A percentile compares a stretch with the other conserved stretches of the same genome.
Conservation (phyloP, 1,140 invertebrate genomes). For the Chironomus striatipennis region DNA sequence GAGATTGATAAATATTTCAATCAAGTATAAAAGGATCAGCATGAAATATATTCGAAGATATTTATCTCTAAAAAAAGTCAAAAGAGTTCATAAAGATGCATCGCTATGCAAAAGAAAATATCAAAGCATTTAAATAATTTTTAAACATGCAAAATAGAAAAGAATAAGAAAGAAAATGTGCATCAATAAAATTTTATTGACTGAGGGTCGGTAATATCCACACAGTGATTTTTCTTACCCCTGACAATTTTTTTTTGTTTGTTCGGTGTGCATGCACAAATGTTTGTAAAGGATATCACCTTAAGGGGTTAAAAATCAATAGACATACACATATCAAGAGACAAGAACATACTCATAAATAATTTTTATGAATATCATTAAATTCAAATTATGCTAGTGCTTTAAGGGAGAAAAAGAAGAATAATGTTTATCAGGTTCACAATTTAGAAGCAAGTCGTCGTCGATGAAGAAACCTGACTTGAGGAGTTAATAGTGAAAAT, state of each 20-base stretch:
- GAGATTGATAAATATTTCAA: too few species aligned
- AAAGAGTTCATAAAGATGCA: too few species aligned
- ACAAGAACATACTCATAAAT: not conserved
- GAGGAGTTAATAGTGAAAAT: not conserved
- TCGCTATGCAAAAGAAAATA: too few species aligned
- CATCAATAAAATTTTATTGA: too few species aligned
- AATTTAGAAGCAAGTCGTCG: not conserved
- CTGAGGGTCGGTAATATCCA: not conserved
- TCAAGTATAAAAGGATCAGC: too few species aligned
- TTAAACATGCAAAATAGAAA: too few species aligned
- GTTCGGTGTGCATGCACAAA: too few species aligned
- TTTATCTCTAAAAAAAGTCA: too few species aligned
- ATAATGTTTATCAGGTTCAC: not conserved
- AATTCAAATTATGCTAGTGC: not conserved
- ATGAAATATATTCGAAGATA: too few species aligned
- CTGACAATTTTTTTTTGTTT: not conserved
- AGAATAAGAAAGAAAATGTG: too few species aligned
- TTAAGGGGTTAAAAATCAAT: not conserved
- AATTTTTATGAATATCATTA: constrained; percentile 11
- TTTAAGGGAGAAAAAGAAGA: too few species aligned
- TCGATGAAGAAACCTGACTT: constrained; percentile 1
- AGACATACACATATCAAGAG: not conserved
- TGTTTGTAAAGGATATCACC: not conserved
- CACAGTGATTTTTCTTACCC: not conserved
- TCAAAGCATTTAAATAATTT: too few species aligned